Base-by-base conservation (phyloP, 2,113 vertebrate genomes). In the Calyptomena viridis region DNA sequence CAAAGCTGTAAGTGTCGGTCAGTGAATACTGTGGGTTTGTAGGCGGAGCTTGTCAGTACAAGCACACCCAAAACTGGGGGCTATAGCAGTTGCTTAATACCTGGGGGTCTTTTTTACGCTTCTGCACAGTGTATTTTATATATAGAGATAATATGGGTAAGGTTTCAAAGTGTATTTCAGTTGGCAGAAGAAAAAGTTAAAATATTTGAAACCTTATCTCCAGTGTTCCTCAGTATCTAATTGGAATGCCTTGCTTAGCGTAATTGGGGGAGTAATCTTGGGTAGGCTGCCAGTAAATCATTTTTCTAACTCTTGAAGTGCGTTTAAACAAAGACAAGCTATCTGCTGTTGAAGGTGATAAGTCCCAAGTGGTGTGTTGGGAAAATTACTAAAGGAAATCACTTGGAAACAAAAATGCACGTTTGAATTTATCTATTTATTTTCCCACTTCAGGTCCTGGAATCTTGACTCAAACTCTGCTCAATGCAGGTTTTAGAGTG, bases 401-500 rank as follows among this genome's bases (percentile, higher is more conserved):
- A 12, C 50, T 49, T 62, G 11, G 3, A 44, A 42, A 35, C 6
- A 72, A 91, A 88, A 58, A 63, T 14, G 23, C 19, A 10, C 4
- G 4, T 75, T 55, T 31, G 9, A 14, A 17, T 37, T 37, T 63
- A 53, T 66, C 91, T 19, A 27, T 19, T 10, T 62, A 25, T 78
- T 95, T 93, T 22, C 19, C 17, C 5, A 2, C 33, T 46, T 87
- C 47, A 99, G 99, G 99, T 89, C 99, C 99, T 92, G 99, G 99
- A 53, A 90, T 99, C 83, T 97, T 99, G 95, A 99, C 99, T 5
- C 97, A 92, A 67, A 96, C 98, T 25, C 96, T 99, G 62, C 97
- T 99, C 64, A 98, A 98, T 95, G 96, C 97, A 93, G 99, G 99
- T 80, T 96, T 98, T 87, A 98, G 94, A 96, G 97, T 99, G 79